Evolutionary conservation across 53 echinoderm and acorn worm genomes (phyloP), one percentile per base, ranked within the genome.

Genomic region (Pentamera pediparva): DNA sequence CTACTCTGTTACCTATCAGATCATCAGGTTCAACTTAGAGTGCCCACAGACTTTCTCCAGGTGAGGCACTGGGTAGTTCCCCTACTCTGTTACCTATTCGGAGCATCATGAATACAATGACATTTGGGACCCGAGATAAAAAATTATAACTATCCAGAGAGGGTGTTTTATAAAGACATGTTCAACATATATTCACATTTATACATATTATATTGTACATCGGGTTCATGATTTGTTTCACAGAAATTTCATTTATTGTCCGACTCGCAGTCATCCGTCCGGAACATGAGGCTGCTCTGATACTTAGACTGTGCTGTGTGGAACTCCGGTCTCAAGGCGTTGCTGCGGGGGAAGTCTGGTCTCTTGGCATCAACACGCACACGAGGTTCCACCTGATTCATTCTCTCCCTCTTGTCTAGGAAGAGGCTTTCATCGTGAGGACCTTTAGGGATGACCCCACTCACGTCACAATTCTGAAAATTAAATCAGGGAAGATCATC

Each of bases 201-300:
- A n/a, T n/a, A n/a, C n/a, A n/a, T n/a, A n/a, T n/a, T n/a, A n/a
- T n/a, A n/a, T n/a, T n/a, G n/a, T n/a, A n/a, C n/a, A n/a, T n/a
- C n/a, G n/a, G n/a, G n/a, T n/a, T n/a, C n/a, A n/a, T n/a, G n/a
- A n/a, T n/a, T n/a, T n/a, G n/a, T n/a, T n/a, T n/a, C n/a, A n/a
- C n/a, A n/a, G n/a, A n/a, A n/a, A n/a, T n/a, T 1, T 45, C 41
- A 37, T 37, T 34, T 22, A 39, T 75, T 62, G 43, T 78, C 78
- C 29, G 78, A 38, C 4, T 53, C 62, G 4, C 54, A 34, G 35
- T 83, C 87, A 59, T 94, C 90, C 64, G 75, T 81, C 32, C 94
- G 81, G 39, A 94, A 94, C 93, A 94, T 94, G 11, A 94, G 75
- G 74, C 94, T 94, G 61, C 94, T 94, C 56, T 94, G 94, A 59